Evolutionary conservation across 1,140 invertebrate species (phyloP).

Genomic region (Leptinotarsa undecemlineata): DNA sequence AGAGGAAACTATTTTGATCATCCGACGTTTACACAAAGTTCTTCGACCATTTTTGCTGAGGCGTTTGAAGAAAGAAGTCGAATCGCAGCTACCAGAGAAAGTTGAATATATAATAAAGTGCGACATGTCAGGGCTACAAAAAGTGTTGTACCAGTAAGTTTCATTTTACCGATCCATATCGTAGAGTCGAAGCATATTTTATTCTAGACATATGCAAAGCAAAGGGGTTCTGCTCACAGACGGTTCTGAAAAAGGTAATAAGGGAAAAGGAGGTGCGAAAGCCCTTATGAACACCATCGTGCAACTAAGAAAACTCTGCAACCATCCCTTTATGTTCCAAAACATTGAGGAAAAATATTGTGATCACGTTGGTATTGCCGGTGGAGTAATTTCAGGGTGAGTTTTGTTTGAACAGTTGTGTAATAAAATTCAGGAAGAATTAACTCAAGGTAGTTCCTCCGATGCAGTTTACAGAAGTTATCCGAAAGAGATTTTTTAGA

Average conservation of each 20-base stretch:
- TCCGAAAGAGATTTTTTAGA: no score
- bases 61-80: constrained; percentile 82
- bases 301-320: constrained; percentile 96
- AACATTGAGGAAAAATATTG: constrained; percentile 98
- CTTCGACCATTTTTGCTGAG: constrained; percentile 71
- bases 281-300: constrained; percentile 99
- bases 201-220: constrained; percentile 84
- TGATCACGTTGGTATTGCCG: constrained; percentile 78
- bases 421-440: no score
- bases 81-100: constrained; percentile 97
- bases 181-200: background rate
- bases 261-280: constrained; percentile 91
- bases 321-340: constrained; percentile 99
- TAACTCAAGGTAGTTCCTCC: no score
- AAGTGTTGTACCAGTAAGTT: constrained; percentile 73
- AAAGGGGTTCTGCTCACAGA: constrained; percentile 94
- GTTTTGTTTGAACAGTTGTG: background rate
- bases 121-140: constrained; percentile 96
- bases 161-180: background rate
- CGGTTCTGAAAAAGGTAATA: constrained; percentile 92
- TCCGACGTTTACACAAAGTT: constrained; percentile 66
- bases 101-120: constrained; percentile 99
- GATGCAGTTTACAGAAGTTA: no score
- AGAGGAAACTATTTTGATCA: constrained; percentile 60
- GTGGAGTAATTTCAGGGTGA: constrained; percentile 70